Percentiles rank a stretch among this genome's conserved stretches.
These are phyloP conservation scores for Pelecanus crispus DNA, from an alignment of 2,113 vertebrate genomes.

Conservation along the genomic window DNA sequence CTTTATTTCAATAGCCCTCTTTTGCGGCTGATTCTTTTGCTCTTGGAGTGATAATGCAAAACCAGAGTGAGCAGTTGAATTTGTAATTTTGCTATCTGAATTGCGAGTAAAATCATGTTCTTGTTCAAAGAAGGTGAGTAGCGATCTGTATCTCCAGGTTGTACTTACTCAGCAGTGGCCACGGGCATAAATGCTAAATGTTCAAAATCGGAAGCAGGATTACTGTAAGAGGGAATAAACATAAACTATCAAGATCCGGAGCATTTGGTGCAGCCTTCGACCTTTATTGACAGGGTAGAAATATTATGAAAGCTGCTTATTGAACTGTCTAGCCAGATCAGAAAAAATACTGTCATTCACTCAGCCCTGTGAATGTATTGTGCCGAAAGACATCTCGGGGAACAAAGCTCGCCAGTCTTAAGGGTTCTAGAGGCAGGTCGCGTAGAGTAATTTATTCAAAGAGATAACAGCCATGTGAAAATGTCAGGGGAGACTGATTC, in stretches of 20 bases:
- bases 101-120: neutral
- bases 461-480: neutral
- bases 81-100: neutral
- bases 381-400: neutral
- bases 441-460: slow-evolving; percentile 22
- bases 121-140: neutral
- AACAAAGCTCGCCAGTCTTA: neutral
- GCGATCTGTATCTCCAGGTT: neutral
- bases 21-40: neutral
- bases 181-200: neutral
- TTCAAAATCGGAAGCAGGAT: neutral
- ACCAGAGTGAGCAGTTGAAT: neutral
- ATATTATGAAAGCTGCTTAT: slow-evolving; percentile 14
- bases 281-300: neutral
- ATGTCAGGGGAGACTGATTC: slow-evolving; percentile 13
- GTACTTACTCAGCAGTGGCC: no score
- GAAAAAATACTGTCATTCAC: neutral
- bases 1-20: neutral
- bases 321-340: neutral
- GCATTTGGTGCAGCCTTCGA: neutral
- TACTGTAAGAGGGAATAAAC: neutral
- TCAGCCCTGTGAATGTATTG: neutral
- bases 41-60: neutral
- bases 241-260: neutral
- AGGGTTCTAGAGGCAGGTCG: neutral